A percentile compares a stretch with the other conserved stretches of the same genome.
These are phyloP conservation scores for Parauchenoglanis ngamensis DNA, from an alignment of 2,797 vertebrate genomes.

Conservation along the genomic window DNA sequence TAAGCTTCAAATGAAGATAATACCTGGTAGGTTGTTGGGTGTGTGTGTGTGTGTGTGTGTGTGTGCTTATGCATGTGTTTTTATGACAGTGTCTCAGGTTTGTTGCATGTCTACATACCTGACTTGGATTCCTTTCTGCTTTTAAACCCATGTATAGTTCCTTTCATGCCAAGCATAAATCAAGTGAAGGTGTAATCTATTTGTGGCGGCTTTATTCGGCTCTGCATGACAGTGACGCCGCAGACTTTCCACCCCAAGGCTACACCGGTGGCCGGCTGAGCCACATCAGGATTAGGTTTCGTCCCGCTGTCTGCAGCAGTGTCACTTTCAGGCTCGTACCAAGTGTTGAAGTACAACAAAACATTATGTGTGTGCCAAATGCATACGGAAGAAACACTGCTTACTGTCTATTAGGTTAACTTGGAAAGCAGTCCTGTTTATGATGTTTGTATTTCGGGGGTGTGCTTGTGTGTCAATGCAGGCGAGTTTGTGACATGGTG, in stretches of 20 bases:
- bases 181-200: slow-evolving; percentile 56
- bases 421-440: slow-evolving; percentile 23
- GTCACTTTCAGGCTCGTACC: slow-evolving; percentile 18
- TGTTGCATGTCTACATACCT: slow-evolving; percentile 13
- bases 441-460: slow-evolving; percentile 19
- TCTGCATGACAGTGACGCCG: neutral
- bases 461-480: slow-evolving; percentile 12
- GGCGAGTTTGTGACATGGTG: slow-evolving; percentile 33
- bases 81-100: slow-evolving; percentile 33
- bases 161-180: slow-evolving; percentile 24
- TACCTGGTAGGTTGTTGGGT: slow-evolving; percentile 64
- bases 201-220: slow-evolving; percentile 50
- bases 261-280: slow-evolving; percentile 1
- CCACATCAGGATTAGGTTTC: slow-evolving; percentile 63
- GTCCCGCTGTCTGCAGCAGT: slow-evolving; percentile 13
- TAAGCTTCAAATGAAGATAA: slow-evolving; percentile 67
- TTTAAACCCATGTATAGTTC: slow-evolving; percentile 43
- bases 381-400: neutral
- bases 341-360: slow-evolving; percentile 8
- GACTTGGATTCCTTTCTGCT: slow-evolving; percentile 44
- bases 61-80: neutral
- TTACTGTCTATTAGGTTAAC: neutral
- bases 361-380: neutral
- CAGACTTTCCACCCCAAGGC: slow-evolving; percentile 17
- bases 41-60: neutral